Conservation (phyloP, 2,113 vertebrate genomes). For the Ophiodon elongatus region DNA sequence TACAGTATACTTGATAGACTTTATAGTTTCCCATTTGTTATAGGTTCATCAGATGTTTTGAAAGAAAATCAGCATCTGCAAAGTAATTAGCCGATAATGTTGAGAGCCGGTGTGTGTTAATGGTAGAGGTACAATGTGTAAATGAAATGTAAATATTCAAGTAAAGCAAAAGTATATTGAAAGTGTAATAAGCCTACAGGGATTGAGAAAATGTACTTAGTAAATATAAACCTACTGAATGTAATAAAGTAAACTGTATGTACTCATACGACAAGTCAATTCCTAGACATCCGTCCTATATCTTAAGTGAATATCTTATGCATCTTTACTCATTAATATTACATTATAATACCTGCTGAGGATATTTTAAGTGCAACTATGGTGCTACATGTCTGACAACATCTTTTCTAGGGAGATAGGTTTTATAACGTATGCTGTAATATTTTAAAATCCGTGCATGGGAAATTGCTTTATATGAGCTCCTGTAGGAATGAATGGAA, state of each 20-base stretch:
- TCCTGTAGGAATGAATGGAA: not conserved
- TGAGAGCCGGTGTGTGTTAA: not conserved
- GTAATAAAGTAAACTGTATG: not conserved
- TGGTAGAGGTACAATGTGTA: not conserved
- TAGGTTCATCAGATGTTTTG: not conserved
- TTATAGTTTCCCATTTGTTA: not conserved
- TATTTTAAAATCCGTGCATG: not conserved
- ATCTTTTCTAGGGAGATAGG: not conserved
- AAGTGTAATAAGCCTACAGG: not conserved
- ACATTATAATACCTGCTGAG: not conserved
- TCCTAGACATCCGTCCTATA: not conserved
- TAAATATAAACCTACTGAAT: not conserved
- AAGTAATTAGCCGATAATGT: not conserved
- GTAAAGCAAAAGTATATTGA: not conserved
- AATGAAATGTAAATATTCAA: not conserved
- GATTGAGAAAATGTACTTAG: not conserved
- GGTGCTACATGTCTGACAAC: not conserved
- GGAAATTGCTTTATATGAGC: not conserved
- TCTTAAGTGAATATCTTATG: not conserved
- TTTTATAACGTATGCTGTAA: not conserved
- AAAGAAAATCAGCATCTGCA: not conserved
- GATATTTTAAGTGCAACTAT: not conserved
- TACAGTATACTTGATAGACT: too few species aligned
- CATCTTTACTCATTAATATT: not conserved
- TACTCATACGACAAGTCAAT: not conserved